Conservation (phyloP, 2,888 invertebrate genomes). For the Ophraella communa region DNA sequence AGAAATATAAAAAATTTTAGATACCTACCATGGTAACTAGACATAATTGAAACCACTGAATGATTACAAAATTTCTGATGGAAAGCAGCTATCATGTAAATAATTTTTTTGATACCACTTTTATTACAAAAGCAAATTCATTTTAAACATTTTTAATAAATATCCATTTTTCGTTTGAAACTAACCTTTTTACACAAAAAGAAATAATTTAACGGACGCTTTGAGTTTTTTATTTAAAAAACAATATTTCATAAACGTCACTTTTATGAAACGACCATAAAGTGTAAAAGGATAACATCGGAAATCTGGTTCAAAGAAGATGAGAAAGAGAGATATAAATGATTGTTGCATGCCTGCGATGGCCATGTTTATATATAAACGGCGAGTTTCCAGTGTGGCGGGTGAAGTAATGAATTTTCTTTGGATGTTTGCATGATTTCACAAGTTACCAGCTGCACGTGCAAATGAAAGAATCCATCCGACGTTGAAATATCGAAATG, state of each 20-base stretch:
- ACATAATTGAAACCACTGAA: no score
- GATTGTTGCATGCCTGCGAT: slow-evolving; percentile 31
- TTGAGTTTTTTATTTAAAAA: neutral
- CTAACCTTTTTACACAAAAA: no score
- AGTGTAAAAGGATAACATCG: slow-evolving; percentile 9
- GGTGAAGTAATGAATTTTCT: slow-evolving; percentile 26
- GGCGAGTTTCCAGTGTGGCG: slow-evolving; percentile 9
- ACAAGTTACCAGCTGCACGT: slow-evolving; percentile 29
- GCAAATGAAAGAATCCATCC: slow-evolving; percentile 14
- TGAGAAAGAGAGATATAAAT: slow-evolving; percentile 18
- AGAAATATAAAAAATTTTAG: no score
- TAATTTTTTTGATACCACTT: no score
- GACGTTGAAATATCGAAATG: slow-evolving; percentile 7
- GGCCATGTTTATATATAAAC: slow-evolving; percentile 35
- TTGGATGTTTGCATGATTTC: slow-evolving; percentile 31
- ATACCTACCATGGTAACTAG: no score
- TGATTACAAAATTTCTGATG: no score
- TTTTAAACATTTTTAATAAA: no score
- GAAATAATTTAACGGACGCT: no score
- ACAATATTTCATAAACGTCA: neutral
- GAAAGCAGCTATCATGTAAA: no score
- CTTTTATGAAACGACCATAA: neutral
- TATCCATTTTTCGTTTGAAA: no score
- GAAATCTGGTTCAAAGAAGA: slow-evolving; percentile 19
- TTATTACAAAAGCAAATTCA: no score